Percentiles rank a stretch among this genome's conserved stretches.
Conservation (phyloP, 2,888 invertebrate species). For the Drosophila ustulata region DNA sequence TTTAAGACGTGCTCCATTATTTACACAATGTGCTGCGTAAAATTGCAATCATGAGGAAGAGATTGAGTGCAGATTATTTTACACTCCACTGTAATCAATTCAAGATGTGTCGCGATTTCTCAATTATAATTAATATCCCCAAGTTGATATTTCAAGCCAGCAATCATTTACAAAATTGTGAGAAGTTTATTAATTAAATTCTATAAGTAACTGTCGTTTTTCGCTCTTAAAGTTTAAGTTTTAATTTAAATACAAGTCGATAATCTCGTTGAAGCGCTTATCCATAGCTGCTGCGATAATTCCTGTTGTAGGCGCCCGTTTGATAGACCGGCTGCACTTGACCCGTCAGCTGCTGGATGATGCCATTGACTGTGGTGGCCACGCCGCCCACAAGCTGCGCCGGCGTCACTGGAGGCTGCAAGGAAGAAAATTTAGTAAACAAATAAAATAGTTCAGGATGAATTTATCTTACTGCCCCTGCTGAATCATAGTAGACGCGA, state of each 20-base stretch:
- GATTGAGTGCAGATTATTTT: too few species aligned
- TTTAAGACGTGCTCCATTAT: background rate
- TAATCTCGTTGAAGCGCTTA: constrained; percentile 18
- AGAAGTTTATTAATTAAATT: background rate
- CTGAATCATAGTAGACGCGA: constrained; percentile 72
- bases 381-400: constrained; percentile 82
- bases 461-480: constrained; percentile 77
- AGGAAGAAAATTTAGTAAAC: background rate
- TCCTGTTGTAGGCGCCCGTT: constrained; percentile 63
- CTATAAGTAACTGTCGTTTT: background rate
- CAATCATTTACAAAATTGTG: background rate
- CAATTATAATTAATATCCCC: background rate
- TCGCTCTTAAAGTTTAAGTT: constrained; percentile 12
- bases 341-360: constrained; percentile 83
- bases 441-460: too few species aligned
- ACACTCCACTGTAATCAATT: background rate
- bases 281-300: constrained; percentile 61
- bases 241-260: constrained; percentile 35
- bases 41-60: too few species aligned
- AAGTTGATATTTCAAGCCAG: background rate
- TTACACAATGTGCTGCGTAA: background rate
- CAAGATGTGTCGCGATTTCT: background rate
- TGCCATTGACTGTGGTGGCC: constrained; percentile 82
- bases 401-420: constrained; percentile 76
- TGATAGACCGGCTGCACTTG: constrained; percentile 82